Evolutionary conservation across 2,888 invertebrate genomes (phyloP).

Genomic region (Hydrotaea cyrtoneurina): DNA sequence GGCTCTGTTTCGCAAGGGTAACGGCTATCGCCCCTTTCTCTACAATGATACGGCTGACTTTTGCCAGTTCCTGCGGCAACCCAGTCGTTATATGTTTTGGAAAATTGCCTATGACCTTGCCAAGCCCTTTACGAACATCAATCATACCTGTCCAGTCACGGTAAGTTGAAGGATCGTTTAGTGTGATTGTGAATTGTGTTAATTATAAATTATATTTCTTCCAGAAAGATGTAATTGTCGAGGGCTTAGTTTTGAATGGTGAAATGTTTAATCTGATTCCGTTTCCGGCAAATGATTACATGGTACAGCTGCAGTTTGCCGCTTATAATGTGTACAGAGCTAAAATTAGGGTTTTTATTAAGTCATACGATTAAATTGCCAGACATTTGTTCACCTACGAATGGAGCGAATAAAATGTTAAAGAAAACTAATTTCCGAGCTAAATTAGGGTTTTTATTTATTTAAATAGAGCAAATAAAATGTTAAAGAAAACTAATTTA

Average conservation of each 20-base stretch:
- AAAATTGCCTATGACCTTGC: not conserved
- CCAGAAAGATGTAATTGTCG: slow-evolving; percentile 25
- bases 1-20: not conserved
- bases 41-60: not conserved
- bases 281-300: slow-evolving; percentile 21
- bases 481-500: too few species aligned
- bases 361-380: too few species aligned
- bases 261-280: slow-evolving; percentile 33
- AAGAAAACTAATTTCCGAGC: too few species aligned
- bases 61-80: not conserved
- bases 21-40: slow-evolving; percentile 9
- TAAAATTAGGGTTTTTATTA: not conserved
- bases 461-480: too few species aligned
- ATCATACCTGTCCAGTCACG: not conserved
- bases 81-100: slow-evolving; percentile 20
- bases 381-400: too few species aligned
- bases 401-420: too few species aligned
- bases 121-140: not conserved
- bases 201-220: not conserved
- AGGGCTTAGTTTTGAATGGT: not conserved
- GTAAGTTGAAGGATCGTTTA: not conserved
- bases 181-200: not conserved
- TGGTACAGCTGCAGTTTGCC: not conserved
- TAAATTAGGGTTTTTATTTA: too few species aligned
- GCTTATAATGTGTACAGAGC: slow-evolving; percentile 10